Evolutionary conservation across 1,140 invertebrate genomes (phyloP).

Genomic region (Diorhabda elongata): DNA sequence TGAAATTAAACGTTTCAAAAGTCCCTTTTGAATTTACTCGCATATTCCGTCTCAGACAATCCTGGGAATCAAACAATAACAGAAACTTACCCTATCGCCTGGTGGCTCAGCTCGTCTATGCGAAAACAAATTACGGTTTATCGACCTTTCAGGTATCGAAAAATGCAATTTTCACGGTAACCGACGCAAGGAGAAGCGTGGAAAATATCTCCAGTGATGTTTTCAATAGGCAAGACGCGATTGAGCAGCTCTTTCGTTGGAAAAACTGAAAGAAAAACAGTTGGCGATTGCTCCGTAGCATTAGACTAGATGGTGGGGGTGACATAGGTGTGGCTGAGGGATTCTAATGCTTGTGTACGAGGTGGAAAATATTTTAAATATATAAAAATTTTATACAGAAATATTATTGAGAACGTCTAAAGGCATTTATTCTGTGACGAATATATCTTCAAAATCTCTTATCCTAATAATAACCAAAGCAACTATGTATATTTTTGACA

Average conservation of each 20-base stretch:
- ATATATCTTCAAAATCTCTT: no score
- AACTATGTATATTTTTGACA: no score
- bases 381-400: no score
- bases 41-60: no score
- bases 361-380: neutral
- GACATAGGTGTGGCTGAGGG: constrained; percentile 8
- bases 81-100: constrained; percentile 9
- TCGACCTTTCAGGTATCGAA: constrained; percentile 7
- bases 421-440: no score
- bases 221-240: neutral
- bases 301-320: neutral
- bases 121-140: constrained; percentile 7
- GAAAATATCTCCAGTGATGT: neutral
- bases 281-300: neutral
- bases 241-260: neutral
- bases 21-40: neutral
- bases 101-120: constrained; percentile 2
- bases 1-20: neutral
- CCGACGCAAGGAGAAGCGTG: neutral
- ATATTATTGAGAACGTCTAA: no score
- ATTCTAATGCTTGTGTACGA: neutral
- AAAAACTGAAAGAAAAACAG: constrained; percentile 12
- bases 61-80: constrained; percentile 5
- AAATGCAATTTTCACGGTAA: constrained; percentile 1
- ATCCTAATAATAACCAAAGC: no score